These are phyloP conservation scores for Scartelaos histophorus DNA, from an alignment of 2,113 vertebrate species.

Conservation along the genomic window DNA sequence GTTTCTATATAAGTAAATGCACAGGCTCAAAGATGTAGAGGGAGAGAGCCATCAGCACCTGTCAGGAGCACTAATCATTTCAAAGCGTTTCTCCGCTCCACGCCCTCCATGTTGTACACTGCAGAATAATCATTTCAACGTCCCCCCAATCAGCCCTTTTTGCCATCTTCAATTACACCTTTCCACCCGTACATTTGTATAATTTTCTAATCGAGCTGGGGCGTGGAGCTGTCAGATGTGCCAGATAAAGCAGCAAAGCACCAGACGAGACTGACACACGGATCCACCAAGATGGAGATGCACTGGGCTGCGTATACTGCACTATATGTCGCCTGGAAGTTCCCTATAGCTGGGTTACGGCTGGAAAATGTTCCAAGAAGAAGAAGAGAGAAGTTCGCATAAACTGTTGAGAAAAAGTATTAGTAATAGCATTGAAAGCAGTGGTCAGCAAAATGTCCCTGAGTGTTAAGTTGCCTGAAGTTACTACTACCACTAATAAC, in stretches of 20 bases:
- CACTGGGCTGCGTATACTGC: conserved; percentile 19
- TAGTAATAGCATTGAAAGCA: not conserved
- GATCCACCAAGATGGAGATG: conserved; percentile 81
- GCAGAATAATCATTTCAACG: conserved; percentile 97
- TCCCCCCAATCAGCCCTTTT: conserved; percentile 94
- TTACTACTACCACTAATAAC: not conserved
- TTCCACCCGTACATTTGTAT: conserved; percentile 98
- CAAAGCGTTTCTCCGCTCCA: conserved; percentile 85
- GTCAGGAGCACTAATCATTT: conserved; percentile 87
- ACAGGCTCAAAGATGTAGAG: conserved; percentile 67
- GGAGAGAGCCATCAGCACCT: conserved; percentile 64
- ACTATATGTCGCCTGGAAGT: conserved; percentile 30
- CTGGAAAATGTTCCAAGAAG: conserved; percentile 22
- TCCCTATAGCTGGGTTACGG: conserved; percentile 39
- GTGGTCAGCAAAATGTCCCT: not conserved
- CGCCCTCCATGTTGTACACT: conserved; percentile 88
- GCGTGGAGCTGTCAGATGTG: conserved; percentile 67
- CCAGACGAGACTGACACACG: conserved; percentile 91
- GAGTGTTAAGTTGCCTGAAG: not conserved
- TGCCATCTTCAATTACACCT: conserved; percentile 99
- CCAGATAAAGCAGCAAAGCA: conserved; percentile 70
- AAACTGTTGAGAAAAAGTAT: not conserved
- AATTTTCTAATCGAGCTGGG: conserved; percentile 94
- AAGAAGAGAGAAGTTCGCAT: not conserved
- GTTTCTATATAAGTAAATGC: conserved; percentile 11